Evolutionary conservation across 2,888 invertebrate genomes (phyloP).

Genomic region (Panopea generosa): DNA sequence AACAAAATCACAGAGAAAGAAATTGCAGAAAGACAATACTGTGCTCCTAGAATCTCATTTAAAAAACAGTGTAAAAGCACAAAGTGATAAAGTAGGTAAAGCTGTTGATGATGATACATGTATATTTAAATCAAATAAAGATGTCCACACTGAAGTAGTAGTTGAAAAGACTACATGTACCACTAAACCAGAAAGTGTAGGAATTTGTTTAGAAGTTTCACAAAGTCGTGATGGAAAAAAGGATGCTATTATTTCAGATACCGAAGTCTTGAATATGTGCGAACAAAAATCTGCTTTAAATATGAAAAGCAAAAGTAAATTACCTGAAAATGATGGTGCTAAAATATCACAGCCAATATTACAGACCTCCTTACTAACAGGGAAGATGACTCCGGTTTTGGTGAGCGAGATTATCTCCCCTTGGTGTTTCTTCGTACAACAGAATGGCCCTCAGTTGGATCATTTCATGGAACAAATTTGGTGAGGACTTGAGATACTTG

Average conservation of each 20-base stretch:
- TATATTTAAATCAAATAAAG: neutral
- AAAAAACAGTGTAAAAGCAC: neutral
- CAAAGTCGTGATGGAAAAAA: no score
- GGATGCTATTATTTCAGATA: no score
- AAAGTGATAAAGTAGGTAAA: neutral
- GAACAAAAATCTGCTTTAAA: no score
- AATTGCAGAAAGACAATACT: neutral
- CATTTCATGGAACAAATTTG: conserved; percentile 66
- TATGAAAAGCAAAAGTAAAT: no score
- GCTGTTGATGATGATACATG: neutral
- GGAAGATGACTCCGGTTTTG: conserved; percentile 58
- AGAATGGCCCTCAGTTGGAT: conserved; percentile 52
- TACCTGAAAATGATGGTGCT: no score
- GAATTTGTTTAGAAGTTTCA: no score
- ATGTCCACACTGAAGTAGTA: no score
- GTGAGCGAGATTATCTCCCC: conserved; percentile 71
- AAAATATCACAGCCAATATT: neutral
- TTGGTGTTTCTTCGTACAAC: conserved; percentile 75
- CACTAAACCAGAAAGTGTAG: no score
- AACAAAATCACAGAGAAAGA: neutral
- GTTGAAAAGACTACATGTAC: no score
- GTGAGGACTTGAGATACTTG: conserved; percentile 52
- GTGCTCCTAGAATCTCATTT: no score
- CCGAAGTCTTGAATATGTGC: no score
- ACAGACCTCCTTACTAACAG: conserved; percentile 26